phyloP scores from a whole-genome alignment of 1,140 invertebrate species.

The Periplaneta americana region DNA sequence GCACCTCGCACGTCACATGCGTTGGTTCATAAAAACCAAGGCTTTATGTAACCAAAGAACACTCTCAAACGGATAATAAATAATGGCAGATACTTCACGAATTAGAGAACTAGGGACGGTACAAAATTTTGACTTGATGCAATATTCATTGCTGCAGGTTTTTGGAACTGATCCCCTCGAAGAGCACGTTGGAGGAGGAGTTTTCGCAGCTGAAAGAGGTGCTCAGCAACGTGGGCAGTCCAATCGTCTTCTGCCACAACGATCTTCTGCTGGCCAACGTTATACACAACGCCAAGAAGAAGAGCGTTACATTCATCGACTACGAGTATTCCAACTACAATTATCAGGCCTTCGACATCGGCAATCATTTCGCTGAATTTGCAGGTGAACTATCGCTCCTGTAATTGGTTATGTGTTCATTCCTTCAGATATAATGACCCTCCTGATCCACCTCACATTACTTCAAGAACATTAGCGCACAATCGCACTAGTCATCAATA shows the following conservation, averaged over 20 bases:
- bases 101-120: too few species aligned
- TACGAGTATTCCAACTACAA: constrained; percentile 95
- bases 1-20: too few species aligned
- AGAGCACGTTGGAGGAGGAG: constrained; percentile 62
- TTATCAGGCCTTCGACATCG: constrained; percentile 95
- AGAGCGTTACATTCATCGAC: constrained; percentile 88
- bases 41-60: too few species aligned
- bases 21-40: too few species aligned
- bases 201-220: constrained; percentile 58
- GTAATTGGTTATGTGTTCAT: too few species aligned
- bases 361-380: constrained; percentile 97
- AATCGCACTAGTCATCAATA: neutral
- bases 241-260: constrained; percentile 96
- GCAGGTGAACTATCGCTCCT: constrained; percentile 58
- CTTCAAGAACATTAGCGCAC: neutral
- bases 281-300: constrained; percentile 67
- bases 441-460: too few species aligned
- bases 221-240: constrained; percentile 59
- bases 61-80: too few species aligned
- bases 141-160: too few species aligned
- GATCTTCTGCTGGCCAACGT: constrained; percentile 94
- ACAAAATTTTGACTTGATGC: too few species aligned
- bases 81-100: too few species aligned
- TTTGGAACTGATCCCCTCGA: constrained; percentile 56
- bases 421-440: too few species aligned